Percentiles rank a stretch among this genome's conserved stretches.
Conservation (phyloP, 2,888 invertebrate species). For the Cryptus viduatorius region DNA sequence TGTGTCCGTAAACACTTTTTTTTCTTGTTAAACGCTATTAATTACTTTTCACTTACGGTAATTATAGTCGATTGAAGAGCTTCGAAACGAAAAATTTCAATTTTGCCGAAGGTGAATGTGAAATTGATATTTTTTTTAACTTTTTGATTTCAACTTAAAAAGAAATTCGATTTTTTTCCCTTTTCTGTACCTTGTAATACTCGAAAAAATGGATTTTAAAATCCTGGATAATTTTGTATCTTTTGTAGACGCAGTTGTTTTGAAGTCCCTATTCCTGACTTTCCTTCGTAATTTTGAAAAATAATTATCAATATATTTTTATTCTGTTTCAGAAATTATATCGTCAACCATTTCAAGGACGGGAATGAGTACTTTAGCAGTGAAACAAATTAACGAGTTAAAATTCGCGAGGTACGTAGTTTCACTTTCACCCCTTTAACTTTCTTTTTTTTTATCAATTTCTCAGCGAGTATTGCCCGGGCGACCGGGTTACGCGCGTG, state of each 20-base stretch:
- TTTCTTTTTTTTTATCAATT: neutral
- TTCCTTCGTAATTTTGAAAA: neutral
- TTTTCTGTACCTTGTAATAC: too few relatives aligned
- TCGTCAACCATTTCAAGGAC: neutral
- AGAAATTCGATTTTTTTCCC: too few relatives aligned
- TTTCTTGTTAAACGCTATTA: neutral
- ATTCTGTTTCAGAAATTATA: neutral
- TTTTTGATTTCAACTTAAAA: too few relatives aligned
- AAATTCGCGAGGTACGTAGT: neutral
- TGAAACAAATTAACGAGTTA: conserved; percentile 5
- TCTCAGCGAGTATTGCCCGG: neutral
- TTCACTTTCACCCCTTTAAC: neutral
- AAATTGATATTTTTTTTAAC: too few relatives aligned
- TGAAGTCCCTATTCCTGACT: neutral
- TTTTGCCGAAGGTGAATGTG: neutral
- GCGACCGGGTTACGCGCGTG: conserved; percentile 25
- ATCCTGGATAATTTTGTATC: too few relatives aligned
- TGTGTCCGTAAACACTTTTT: neutral
- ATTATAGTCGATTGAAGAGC: neutral
- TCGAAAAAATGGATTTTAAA: too few relatives aligned
- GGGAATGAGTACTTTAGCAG: neutral
- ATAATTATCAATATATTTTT: neutral
- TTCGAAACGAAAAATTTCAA: neutral
- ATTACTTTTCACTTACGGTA: neutral
- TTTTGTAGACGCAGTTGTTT: neutral